Conservation (phyloP, 2,888 invertebrate species). For the Drosophila macrospina region DNA sequence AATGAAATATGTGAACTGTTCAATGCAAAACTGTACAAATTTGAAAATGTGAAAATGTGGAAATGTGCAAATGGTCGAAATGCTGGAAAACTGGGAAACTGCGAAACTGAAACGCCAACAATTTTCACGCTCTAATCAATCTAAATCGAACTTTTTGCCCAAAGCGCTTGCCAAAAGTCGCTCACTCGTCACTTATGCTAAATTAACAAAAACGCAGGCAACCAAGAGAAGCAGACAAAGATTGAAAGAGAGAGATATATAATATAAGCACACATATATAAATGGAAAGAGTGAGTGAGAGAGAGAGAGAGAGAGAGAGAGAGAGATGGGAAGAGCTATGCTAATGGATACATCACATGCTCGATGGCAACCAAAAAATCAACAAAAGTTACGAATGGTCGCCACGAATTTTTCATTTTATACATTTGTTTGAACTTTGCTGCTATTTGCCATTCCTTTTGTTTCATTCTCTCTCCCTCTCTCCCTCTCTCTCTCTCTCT, state of each 20-base stretch:
- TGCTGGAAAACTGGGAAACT: slow-evolving; percentile 10
- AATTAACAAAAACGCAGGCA: slow-evolving; percentile 69
- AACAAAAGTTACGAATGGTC: slow-evolving; percentile 66
- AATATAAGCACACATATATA: slow-evolving; percentile 14
- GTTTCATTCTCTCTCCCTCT: slow-evolving; percentile 6
- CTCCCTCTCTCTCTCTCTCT: neutral
- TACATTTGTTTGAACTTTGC: slow-evolving; percentile 71
- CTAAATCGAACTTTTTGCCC: slow-evolving; percentile 69
- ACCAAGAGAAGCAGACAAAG: slow-evolving; percentile 11
- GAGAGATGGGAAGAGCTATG: slow-evolving; percentile 22
- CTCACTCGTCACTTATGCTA: slow-evolving; percentile 79
- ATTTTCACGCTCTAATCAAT: slow-evolving; percentile 78
- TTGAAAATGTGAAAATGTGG: neutral
- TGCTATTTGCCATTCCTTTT: slow-evolving; percentile 44
- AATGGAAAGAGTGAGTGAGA: slow-evolving; percentile 8
- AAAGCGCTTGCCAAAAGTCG: slow-evolving; percentile 73
- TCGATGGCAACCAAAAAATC: slow-evolving; percentile 58
- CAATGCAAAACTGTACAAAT: slow-evolving; percentile 7
- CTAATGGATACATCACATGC: slow-evolving; percentile 55
- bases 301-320: neutral
- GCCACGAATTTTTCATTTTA: slow-evolving; percentile 26
- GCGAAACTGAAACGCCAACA: slow-evolving; percentile 63
- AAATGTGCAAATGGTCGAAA: slow-evolving; percentile 11
- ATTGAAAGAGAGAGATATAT: slow-evolving; percentile 15
- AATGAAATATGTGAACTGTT: slow-evolving; percentile 7